phyloP scores from a whole-genome alignment of 2,113 vertebrate species.

The Odocoileus virginianus region DNA sequence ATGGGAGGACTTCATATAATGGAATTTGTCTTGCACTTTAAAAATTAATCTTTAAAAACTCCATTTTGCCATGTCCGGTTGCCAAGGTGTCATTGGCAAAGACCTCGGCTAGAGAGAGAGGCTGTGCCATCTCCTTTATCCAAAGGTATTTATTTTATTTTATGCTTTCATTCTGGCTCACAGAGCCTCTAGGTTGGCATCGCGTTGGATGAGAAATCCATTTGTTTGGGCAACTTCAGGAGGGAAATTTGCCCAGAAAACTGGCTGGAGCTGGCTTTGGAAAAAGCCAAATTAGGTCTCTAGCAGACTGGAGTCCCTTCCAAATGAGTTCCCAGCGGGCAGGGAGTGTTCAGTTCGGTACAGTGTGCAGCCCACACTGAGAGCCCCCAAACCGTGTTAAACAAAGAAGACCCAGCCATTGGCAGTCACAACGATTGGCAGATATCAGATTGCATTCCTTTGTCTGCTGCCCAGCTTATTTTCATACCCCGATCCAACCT shows the following conservation, averaged over 20 bases:
- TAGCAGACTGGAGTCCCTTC: conserved; percentile 61
- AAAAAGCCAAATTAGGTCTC: conserved; percentile 67
- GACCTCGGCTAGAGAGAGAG: background rate
- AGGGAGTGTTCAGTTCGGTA: background rate
- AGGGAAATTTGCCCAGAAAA: conserved; percentile 71
- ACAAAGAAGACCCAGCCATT: conserved; percentile 60
- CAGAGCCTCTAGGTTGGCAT: conserved; percentile 31
- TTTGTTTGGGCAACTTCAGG: conserved; percentile 68
- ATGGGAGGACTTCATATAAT: background rate
- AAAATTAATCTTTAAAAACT: conserved; percentile 53
- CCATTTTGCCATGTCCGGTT: background rate
- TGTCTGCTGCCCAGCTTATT: conserved; percentile 38
- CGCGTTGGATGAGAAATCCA: conserved; percentile 63
- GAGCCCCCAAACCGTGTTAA: conserved; percentile 18
- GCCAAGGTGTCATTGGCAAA: conserved; percentile 5
- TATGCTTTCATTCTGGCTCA: conserved; percentile 42
- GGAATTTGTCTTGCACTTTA: conserved; percentile 43
- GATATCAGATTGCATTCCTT: conserved; percentile 58
- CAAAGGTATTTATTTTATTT: conserved; percentile 63
- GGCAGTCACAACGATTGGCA: conserved; percentile 61
- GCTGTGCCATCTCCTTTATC: conserved; percentile 12
- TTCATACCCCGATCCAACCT: conserved; percentile 20
- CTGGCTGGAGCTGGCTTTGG: conserved; percentile 60
- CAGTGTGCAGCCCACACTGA: background rate
- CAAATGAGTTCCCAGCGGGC: conserved; percentile 67